Base-by-base conservation (phyloP, 2,797 vertebrate genomes). In the Tenualosa ilisha region DNA sequence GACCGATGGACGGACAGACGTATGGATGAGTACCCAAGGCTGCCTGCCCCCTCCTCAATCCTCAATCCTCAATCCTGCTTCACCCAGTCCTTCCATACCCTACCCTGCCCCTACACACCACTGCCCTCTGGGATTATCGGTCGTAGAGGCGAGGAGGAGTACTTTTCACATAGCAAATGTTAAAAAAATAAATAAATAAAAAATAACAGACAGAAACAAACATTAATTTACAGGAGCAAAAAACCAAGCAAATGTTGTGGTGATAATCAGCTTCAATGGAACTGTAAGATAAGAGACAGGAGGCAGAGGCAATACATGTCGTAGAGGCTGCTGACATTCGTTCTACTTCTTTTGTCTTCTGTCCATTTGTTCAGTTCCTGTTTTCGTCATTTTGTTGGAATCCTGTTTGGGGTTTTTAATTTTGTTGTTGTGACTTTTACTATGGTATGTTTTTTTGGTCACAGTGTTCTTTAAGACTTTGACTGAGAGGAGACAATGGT, bases 251-350 rank as follows among this genome's bases (percentile, higher is more conserved):
- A 95, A 95, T 95, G 94, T 89, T 90, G 93, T 94, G 93, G 92
- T 90, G 95, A 95, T 96, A 96, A 95, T 96, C 95, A 96, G 91
- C 89, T 89, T 93, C 90, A 91, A 90, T 90, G 92, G 91, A 89
- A 91, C 88, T 82, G 87, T 87, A 89, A 91, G 37, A 83, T 89
- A 89, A 91, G 87, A 90, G 90, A 91, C 82, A 91, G 89, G 91
- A 91, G 89, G 92, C 89, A 46, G 81, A 88, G 91, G 93, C 90
- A 85, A 88, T 90, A 84, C 86, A 84, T 86, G 84, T 79, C 56
- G 84, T 90, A 91, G 88, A 91, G 83, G 91, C 93, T 93, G 93
- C 93, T 94, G 91, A 87, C 91, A 90, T 91, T 79, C 92, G 87
- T 86, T 92, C 91, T 50, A 46, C 93, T 91, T 92, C 90, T 89